Conservation (phyloP, 2,888 invertebrate genomes). For the Venustoraphidia nigricollis region DNA sequence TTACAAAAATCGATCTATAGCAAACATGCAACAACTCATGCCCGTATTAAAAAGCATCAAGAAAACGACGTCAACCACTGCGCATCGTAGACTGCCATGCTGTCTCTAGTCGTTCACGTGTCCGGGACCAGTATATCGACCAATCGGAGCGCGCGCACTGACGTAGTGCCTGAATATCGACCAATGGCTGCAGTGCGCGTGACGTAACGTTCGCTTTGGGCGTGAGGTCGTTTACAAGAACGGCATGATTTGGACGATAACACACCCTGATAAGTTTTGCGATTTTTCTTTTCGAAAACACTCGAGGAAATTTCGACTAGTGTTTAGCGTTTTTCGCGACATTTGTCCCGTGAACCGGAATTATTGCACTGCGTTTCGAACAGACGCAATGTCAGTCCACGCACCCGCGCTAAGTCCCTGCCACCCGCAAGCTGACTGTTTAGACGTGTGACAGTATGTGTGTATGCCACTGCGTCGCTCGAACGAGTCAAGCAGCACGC, state of each 20-base stretch:
- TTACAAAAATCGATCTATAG: neutral
- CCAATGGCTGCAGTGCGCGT: constrained; percentile 31
- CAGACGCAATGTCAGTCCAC: neutral
- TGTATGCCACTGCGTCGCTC: too few species aligned
- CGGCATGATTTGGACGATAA: constrained; percentile 6
- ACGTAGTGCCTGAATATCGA: constrained; percentile 31
- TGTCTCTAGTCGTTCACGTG: constrained; percentile 30
- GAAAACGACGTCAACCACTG: constrained; percentile 27
- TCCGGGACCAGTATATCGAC: constrained; percentile 24
- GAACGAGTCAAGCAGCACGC: too few species aligned
- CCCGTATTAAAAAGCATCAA: constrained; percentile 16
- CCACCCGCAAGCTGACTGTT: too few species aligned
- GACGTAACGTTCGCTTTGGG: constrained; percentile 25
- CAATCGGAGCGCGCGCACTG: constrained; percentile 24
- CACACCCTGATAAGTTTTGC: constrained; percentile 5
- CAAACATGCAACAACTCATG: neutral
- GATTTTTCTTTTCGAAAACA: too few species aligned
- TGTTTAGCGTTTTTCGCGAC: neutral
- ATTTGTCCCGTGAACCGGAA: neutral
- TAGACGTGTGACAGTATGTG: too few species aligned
- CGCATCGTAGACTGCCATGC: constrained; percentile 29
- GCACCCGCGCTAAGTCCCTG: constrained; percentile 3
- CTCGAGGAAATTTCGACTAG: too few species aligned
- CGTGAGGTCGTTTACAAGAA: constrained; percentile 12
- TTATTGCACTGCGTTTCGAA: neutral